Base-by-base conservation (phyloP, 2,797 vertebrate species). In the Enoplosus armatus region DNA sequence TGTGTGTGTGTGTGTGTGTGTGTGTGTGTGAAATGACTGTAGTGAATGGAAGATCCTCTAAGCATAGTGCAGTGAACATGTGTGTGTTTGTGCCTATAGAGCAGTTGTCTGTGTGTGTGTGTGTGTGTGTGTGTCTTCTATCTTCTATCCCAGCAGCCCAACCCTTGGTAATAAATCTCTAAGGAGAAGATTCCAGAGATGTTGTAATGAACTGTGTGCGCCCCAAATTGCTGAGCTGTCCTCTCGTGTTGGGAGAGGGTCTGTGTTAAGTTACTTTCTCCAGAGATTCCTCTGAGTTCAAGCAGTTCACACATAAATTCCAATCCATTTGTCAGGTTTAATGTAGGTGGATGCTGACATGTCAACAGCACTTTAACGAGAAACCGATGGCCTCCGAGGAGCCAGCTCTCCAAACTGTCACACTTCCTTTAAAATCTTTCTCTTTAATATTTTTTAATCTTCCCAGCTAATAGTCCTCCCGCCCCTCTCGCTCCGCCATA, bases 111-210 rank as follows among this genome's bases (percentile, higher is more conserved):
- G 43, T 45, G 16, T 56, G n/a, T n/a, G n/a, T n/a, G n/a, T n/a
- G n/a, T n/a, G n/a, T n/a, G n/a, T n/a, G n/a, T n/a, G n/a, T n/a
- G n/a, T n/a, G n/a, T n/a, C n/a, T n/a, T n/a, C n/a, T n/a, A 31
- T 66, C 50, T 59, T 71, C 33, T 53, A 8, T 83, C 51, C 53
- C 33, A 22, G 41, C 70, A 72, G 80, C 80, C 83, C 77, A 79
- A 20, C 74, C 76, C 77, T 43, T 8, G 71, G 56, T 65, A 4
- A 64, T 86, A 80, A 81, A 82, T 83, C 77, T 77, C 31, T 8
- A 6, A 71, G 71, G 48, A 79, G 37, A 51, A 60, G 62, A 87
- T 86, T 89, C 73, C 75, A 53, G 78, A 59, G 61, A 83, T 90
- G 87, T 84, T 88, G 85, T 70, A 81, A 80, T 64, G 61, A 76